These are phyloP conservation scores for Manis crassicaudata DNA, from an alignment of 2,797 vertebrate species.

Conservation along the genomic window DNA sequence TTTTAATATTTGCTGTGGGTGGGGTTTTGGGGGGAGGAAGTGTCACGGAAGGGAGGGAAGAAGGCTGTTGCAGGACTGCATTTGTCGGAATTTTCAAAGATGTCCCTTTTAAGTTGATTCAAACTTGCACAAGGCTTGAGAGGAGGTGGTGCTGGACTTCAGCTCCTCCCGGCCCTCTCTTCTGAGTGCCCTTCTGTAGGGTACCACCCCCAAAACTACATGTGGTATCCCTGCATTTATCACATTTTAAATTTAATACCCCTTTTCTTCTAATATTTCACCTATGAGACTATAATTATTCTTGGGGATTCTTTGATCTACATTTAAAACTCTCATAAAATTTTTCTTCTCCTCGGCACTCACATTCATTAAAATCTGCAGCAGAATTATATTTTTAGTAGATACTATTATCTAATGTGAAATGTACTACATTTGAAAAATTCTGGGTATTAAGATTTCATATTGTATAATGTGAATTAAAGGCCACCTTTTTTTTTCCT, in stretches of 20 bases:
- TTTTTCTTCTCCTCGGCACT: not conserved
- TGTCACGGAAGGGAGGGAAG: not conserved
- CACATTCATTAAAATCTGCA: not conserved
- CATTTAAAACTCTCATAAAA: not conserved
- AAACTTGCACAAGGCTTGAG: not conserved
- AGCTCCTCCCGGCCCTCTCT: not conserved
- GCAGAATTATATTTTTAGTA: conserved; percentile 8
- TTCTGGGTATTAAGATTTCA: not conserved
- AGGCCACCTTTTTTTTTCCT: not conserved
- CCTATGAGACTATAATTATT: not conserved
- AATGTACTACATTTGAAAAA: not conserved
- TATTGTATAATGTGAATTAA: conserved; percentile 45
- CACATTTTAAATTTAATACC: not conserved
- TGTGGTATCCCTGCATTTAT: not conserved
- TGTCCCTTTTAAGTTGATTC: not conserved
- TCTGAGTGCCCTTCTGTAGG: not conserved
- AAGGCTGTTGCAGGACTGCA: not conserved
- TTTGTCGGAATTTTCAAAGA: not conserved
- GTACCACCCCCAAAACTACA: not conserved
- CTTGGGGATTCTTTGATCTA: not conserved
- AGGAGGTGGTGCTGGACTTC: not conserved
- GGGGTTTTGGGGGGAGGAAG: not conserved
- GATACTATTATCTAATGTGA: not conserved
- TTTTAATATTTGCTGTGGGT: not conserved
- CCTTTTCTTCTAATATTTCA: not conserved